Evolutionary conservation across 2,113 vertebrate species (phyloP), one percentile per base, ranked within the genome.

Genomic region (Cebus imitator): DNA sequence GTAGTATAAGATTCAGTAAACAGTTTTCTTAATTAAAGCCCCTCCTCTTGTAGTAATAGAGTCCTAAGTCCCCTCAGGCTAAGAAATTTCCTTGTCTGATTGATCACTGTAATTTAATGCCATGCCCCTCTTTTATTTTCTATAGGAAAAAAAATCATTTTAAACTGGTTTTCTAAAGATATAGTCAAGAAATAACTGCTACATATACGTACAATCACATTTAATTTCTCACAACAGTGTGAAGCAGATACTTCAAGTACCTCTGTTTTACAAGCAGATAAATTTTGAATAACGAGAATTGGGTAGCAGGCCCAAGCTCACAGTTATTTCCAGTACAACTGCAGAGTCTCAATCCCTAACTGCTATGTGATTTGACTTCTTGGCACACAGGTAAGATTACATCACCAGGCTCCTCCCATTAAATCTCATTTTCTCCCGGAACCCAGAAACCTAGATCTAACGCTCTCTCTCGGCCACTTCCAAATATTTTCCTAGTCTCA

Each of bases 21-120:
- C 75, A 90, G 30, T 72, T 58, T 95, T 35, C 21, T 87, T 95
- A 91, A 93, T 80, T 95, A 87, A 95, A 96, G 32, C 27, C 72
- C 25, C 14, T 86, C 20, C 8, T 80, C 25, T 78, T 84, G 4
- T 86, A 68, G 23, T 83, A 68, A 96, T 72, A 70, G 18, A 83
- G 37, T 83, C 20, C 92, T 92, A 93, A 81, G 1, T 75, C 10
- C 40, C 32, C 35, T 58, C 27, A 81, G 78, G 57, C 72, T 90
- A 92, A 80, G 64, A 90, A 92, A 79, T 84, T 64, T 95, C 21
- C 50, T 70, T 85, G 27, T 83, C 88, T 83, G 64, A 85, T 96
- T 73, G 87, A 90, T 96, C 80, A 88, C 81, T 68, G 40, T 88
- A 91, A 91, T 88, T 79, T 90, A 94, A 73, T 79, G 25, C 3